phyloP scores from a whole-genome alignment of 2,797 vertebrate genomes.

The Psittacula derbiana region DNA sequence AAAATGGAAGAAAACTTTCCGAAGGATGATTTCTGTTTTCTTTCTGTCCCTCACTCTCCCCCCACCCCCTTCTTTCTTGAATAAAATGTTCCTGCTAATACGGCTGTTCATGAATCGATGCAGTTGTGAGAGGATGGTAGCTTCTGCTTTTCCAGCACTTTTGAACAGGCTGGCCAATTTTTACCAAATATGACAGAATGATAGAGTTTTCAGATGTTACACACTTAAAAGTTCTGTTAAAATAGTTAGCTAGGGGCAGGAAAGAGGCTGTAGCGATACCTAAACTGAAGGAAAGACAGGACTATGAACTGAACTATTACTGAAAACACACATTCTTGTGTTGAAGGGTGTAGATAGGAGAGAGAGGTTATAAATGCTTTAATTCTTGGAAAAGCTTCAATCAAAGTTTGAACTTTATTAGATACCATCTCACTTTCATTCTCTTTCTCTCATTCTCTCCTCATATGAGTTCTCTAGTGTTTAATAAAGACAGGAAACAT shows the following conservation, averaged over 20 bases:
- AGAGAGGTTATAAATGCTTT: conserved; percentile 2
- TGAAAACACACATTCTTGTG: neutral
- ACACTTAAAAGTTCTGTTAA: neutral
- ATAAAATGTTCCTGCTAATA: neutral
- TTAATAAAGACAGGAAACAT: conserved; percentile 33
- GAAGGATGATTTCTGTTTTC: neutral
- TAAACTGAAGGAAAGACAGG: neutral
- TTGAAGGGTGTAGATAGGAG: neutral
- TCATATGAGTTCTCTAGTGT: conserved; percentile 17
- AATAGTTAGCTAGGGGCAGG: neutral
- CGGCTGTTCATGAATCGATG: neutral
- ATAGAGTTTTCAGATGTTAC: neutral
- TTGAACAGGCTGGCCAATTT: neutral
- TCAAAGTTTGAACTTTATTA: conserved; percentile 47
- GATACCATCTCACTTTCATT: neutral
- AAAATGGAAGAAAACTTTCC: neutral
- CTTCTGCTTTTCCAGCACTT: neutral
- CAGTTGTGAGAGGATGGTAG: neutral
- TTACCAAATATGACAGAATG: neutral
- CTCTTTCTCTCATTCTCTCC: neutral
- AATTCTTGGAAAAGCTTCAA: conserved; percentile 18
- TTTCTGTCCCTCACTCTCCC: neutral
- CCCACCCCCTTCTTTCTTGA: neutral
- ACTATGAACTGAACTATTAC: neutral
- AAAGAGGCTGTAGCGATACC: neutral